A percentile compares a stretch with the other conserved stretches of the same genome.
phyloP scores from a whole-genome alignment of 2,888 invertebrate species.

The Caradrina kadenii region DNA sequence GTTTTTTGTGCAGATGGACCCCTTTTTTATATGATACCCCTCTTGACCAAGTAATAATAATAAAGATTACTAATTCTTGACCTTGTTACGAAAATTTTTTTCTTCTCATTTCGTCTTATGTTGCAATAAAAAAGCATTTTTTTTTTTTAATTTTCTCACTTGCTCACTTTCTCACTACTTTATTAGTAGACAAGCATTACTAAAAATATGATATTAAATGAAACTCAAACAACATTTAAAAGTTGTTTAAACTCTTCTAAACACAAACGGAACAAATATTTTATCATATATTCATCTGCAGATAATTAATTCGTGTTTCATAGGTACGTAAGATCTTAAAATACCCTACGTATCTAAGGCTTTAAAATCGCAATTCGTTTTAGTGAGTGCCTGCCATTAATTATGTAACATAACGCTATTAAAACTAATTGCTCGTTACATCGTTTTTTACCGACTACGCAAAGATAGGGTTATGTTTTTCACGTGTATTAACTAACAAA shows the following conservation, averaged over 20 bases:
- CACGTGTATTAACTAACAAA: not conserved
- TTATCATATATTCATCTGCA: conserved; percentile 21
- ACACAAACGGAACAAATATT: conserved; percentile 27
- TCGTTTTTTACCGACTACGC: conserved; percentile 12
- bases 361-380: conserved; percentile 46
- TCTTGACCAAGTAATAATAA: too few species aligned
- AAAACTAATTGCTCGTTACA: conserved; percentile 54
- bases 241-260: conserved; percentile 13
- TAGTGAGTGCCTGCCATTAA: conserved; percentile 19
- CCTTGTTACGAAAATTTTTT: too few species aligned
- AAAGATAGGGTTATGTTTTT: not conserved
- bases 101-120: too few species aligned
- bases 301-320: conserved; percentile 37
- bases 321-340: conserved; percentile 31
- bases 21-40: too few species aligned
- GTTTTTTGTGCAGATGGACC: too few species aligned
- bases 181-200: too few species aligned
- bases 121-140: too few species aligned
- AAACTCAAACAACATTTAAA: conserved; percentile 3
- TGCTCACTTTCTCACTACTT: too few species aligned
- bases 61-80: too few species aligned
- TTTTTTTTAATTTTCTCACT: too few species aligned
- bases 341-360: conserved; percentile 30
- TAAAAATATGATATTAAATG: not conserved
- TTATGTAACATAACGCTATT: conserved; percentile 50